These are phyloP conservation scores for Dasyurus viverrinus DNA, from an alignment of 2,113 vertebrate species.

Conservation along the genomic window DNA sequence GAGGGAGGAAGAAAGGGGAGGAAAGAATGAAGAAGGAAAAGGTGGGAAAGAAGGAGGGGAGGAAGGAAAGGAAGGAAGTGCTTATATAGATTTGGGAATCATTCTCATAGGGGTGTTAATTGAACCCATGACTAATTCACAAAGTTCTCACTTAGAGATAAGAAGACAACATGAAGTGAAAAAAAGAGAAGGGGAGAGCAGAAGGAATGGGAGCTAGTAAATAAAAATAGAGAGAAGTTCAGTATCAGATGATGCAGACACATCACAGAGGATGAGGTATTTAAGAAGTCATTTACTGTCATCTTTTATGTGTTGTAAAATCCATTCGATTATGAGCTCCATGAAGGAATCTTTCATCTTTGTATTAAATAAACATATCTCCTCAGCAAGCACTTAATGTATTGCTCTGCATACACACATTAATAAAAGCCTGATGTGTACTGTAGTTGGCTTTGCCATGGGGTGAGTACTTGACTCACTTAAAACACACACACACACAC, in stretches of 20 bases:
- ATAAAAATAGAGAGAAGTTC: not conserved
- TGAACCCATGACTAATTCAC: not conserved
- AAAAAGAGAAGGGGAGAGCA: not conserved
- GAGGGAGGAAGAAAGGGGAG: too few species aligned
- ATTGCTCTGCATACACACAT: not conserved
- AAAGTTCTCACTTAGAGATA: not conserved
- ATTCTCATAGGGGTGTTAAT: not conserved
- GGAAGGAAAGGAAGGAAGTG: not conserved
- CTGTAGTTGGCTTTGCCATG: not conserved
- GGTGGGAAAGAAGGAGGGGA: not conserved
- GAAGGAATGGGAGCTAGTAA: not conserved
- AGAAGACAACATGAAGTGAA: not conserved
- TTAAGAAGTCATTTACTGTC: not conserved
- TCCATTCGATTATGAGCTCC: not conserved
- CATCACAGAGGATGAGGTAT: not conserved
- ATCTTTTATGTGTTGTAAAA: not conserved
- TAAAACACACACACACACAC: not conserved
- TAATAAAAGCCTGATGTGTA: not conserved
- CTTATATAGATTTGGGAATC: not conserved
- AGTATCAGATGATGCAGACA: not conserved
- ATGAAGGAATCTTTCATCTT: not conserved
- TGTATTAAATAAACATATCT: not conserved
- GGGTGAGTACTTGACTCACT: not conserved
- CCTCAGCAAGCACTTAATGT: not conserved
- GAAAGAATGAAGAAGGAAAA: too few species aligned